phyloP scores from a whole-genome alignment of 2,888 invertebrate genomes.

The Mesorhabditis spiculigera region DNA sequence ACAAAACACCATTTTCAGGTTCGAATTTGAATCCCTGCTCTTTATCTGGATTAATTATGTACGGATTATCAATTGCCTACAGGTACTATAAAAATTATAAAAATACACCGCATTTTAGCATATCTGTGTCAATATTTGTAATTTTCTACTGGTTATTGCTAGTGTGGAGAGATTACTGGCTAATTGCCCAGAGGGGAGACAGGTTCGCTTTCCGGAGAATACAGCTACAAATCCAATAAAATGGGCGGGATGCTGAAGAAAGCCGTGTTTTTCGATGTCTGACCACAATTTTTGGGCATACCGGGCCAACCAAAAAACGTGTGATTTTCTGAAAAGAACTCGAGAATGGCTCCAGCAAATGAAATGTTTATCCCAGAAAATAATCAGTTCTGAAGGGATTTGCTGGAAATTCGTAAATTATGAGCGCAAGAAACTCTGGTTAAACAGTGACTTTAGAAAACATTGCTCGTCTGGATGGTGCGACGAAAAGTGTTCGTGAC shows the following conservation, averaged over 20 bases:
- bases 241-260: too few relatives aligned
- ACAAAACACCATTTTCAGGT: not conserved
- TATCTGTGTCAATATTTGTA: slow-evolving; percentile 43
- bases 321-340: too few relatives aligned
- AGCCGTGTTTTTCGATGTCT: too few relatives aligned
- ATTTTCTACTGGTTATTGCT: slow-evolving; percentile 44
- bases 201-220: slow-evolving; percentile 5
- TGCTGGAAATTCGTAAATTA: too few relatives aligned
- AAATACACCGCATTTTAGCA: slow-evolving; percentile 25
- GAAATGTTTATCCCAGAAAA: too few relatives aligned
- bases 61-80: slow-evolving; percentile 27
- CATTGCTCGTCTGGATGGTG: slow-evolving; percentile 41
- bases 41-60: not conserved
- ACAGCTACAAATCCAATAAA: not conserved
- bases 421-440: too few relatives aligned
- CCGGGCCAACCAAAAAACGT: too few relatives aligned
- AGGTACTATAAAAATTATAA: slow-evolving; percentile 16
- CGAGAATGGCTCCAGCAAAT: too few relatives aligned
- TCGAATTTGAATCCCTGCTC: not conserved
- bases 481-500: slow-evolving; percentile 33
- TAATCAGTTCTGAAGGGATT: too few relatives aligned
- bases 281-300: too few relatives aligned
- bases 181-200: slow-evolving; percentile 20
- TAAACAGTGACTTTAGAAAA: slow-evolving; percentile 23
- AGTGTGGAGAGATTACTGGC: slow-evolving; percentile 42